Evolutionary conservation across 2,888 invertebrate genomes (phyloP), one percentile per base, ranked within the genome.

Genomic region (Pyrochroa serraticornis): DNA sequence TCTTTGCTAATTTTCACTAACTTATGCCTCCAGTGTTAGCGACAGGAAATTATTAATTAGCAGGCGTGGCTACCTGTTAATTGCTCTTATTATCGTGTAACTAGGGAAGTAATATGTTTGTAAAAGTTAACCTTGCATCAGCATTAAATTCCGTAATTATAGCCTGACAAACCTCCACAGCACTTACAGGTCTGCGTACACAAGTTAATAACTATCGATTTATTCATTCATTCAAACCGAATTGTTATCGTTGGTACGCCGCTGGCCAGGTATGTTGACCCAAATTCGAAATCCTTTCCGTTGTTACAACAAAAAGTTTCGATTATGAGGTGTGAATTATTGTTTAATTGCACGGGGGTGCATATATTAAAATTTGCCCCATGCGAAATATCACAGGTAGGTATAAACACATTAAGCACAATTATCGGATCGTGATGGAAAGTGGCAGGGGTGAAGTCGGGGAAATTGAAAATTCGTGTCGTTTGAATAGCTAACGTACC

Each of bases 151-250:
- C 35, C 36, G 13, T 7, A 39, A 30, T 37, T 22, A 22, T 22
- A 22, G 22, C 22, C 22, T 33, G 41, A 48, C 32, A 39, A 38
- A 14, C 22, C 51, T 44, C 32, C 43, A 7, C 9, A 45, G 39
- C 53, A 53, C 53, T 53, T 53, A 41, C 53, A 53, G 41, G 53
- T 45, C 53, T 53, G 53, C 53, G 38, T 53, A 53, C 45, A 53
- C 53, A 46, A 41, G 53, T 53, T 53, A 53, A 53, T 53, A 53
- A 53, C 46, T 53, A 53, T 53, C 53, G 53, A 53, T 53, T 41
- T 45, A 43, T 22, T 22, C 22, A 22, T 22, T 52, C 45, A 42
- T 50, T 50, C 33, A 50, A 30, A 41, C 34, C 9, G 30, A 10
- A 10, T 42, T 32, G 10, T 22, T 12, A 12, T 12, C n/a, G 37